These are phyloP conservation scores for Heliornis fulica DNA, from an alignment of 2,113 vertebrate genomes.

Conservation along the genomic window DNA sequence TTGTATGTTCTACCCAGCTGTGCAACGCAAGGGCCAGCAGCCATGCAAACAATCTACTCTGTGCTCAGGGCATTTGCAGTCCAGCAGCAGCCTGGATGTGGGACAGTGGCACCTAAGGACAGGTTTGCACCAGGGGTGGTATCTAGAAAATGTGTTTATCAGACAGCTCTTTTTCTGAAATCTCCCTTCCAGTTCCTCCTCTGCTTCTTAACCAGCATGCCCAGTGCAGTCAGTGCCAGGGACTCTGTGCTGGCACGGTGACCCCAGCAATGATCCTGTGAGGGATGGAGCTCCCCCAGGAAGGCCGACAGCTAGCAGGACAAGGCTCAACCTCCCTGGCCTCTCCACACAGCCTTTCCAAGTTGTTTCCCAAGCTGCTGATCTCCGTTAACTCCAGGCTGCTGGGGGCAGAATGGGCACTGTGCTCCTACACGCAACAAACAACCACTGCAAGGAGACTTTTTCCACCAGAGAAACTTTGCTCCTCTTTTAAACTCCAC, in stretches of 20 bases:
- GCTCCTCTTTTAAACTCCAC: not conserved
- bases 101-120: not conserved
- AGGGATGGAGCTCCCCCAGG: fast-evolving
- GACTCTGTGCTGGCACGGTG: fast-evolving
- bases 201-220: not conserved
- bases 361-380: too few species aligned
- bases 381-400: too few species aligned
- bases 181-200: not conserved
- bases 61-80: not conserved
- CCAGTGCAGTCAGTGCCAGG: not conserved
- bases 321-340: not conserved
- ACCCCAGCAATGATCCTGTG: not conserved
- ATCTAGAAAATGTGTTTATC: not conserved
- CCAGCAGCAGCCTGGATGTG: not conserved
- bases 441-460: not conserved
- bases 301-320: not conserved
- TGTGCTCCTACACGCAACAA: not conserved
- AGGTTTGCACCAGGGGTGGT: not conserved
- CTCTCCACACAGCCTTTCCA: not conserved
- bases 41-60: not conserved
- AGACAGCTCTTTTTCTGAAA: not conserved
- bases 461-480: not conserved
- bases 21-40: not conserved
- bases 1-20: not conserved
- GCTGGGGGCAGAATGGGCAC: not conserved